A percentile compares a stretch with the other conserved stretches of the same genome.
Evolutionary conservation across 2,797 vertebrate genomes (phyloP).

Genomic region (Eutrigla gurnardus): DNA sequence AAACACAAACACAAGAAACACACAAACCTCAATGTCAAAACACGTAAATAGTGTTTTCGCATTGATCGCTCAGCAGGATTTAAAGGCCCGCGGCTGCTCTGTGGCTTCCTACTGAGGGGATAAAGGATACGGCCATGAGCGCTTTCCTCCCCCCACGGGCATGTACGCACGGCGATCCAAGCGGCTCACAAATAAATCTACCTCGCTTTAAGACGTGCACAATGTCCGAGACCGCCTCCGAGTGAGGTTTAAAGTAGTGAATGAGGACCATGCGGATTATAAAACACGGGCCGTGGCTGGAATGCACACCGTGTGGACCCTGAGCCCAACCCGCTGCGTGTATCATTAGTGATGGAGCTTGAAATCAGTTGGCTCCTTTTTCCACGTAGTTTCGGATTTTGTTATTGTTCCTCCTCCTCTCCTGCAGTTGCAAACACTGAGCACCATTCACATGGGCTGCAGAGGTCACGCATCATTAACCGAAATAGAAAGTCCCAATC

Average conservation of each 20-base stretch:
- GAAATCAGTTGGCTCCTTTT: conserved; percentile 8
- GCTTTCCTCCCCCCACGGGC: conserved; percentile 15
- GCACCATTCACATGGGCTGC: conserved; percentile 21
- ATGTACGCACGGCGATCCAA: too few species aligned
- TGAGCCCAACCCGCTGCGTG: conserved; percentile 35
- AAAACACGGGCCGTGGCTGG: conserved; percentile 27
- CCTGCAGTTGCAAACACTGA: conserved; percentile 16
- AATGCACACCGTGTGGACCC: conserved; percentile 31
- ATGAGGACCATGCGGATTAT: conserved; percentile 29
- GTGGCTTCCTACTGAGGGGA: conserved; percentile 14
- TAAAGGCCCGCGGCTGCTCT: conserved; percentile 37
- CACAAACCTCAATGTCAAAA: conserved; percentile 40
- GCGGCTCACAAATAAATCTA: not conserved
- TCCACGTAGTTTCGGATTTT: conserved; percentile 12
- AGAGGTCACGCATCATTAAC: conserved; percentile 40
- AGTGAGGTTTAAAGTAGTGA: conserved; percentile 41
- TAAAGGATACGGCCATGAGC: conserved; percentile 40
- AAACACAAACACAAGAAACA: conserved; percentile 40
- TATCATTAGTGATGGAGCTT: conserved; percentile 12
- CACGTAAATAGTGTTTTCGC: conserved; percentile 38
- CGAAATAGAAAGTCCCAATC: conserved; percentile 26
- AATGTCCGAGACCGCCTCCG: not conserved
- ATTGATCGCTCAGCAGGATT: conserved; percentile 37
- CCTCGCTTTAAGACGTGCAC: not conserved
- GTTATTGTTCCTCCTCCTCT: conserved; percentile 15